Percentiles rank a stretch among this genome's conserved stretches.
phyloP scores from a whole-genome alignment of 2,113 vertebrate genomes.

The Tretioscincus oriximinensis region DNA sequence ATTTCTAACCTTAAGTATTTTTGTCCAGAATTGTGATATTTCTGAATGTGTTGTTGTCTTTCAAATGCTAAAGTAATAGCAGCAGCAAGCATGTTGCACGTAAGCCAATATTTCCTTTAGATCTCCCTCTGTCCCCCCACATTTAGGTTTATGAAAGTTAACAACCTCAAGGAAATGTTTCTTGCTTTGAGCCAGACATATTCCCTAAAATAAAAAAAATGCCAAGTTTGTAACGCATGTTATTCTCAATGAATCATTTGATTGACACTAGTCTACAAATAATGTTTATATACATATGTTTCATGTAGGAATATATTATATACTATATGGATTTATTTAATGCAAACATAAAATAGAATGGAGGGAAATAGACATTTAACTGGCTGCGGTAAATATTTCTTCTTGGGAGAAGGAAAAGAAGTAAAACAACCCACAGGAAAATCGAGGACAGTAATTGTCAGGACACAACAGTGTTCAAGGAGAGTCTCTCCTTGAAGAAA shows the following conservation, averaged over 20 bases:
- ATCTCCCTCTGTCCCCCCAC: slow-evolving; percentile 18
- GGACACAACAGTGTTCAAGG: slow-evolving; percentile 60
- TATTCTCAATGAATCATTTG: slow-evolving; percentile 57
- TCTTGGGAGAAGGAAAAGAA: slow-evolving; percentile 47
- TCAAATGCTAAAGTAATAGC: no score
- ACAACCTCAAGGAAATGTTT: slow-evolving; percentile 11
- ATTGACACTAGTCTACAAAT: slow-evolving; percentile 44
- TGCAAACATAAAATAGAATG: slow-evolving; percentile 46
- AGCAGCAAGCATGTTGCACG: not conserved
- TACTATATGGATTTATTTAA: slow-evolving; percentile 40
- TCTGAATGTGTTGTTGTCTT: not conserved
- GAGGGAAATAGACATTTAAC: slow-evolving; percentile 53
- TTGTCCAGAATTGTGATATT: not conserved
- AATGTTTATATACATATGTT: slow-evolving; percentile 38
- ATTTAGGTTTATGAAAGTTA: slow-evolving; percentile 35
- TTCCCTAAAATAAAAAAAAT: slow-evolving; percentile 48
- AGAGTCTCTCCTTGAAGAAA: slow-evolving; percentile 68
- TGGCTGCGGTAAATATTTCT: slow-evolving; percentile 62
- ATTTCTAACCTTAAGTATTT: not conserved
- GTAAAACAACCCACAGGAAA: slow-evolving; percentile 57
- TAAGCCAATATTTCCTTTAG: slow-evolving; percentile 34
- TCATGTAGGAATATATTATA: slow-evolving; percentile 44
- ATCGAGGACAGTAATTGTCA: slow-evolving; percentile 47
- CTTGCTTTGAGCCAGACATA: slow-evolving; percentile 34
- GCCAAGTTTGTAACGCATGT: slow-evolving; percentile 53